Evolutionary conservation across 2,797 vertebrate species (phyloP).

Genomic region (Enteromius treurensis): DNA sequence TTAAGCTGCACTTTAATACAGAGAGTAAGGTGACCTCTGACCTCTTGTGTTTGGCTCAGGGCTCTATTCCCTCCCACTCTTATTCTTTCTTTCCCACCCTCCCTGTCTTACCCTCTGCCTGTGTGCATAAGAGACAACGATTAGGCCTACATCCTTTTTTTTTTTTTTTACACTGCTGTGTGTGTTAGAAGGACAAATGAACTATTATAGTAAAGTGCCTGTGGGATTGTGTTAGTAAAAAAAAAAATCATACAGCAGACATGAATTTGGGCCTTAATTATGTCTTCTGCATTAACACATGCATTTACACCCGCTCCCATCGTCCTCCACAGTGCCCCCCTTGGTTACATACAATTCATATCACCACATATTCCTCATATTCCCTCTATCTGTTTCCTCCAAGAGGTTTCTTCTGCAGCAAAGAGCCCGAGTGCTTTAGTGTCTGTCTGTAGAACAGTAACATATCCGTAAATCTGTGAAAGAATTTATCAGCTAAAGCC

Average conservation of each 20-base stretch:
- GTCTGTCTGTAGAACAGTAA: slow-evolving; percentile 28
- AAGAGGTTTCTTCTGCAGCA: slow-evolving; percentile 15
- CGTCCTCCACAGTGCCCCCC: neutral
- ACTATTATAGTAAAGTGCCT: slow-evolving; percentile 5
- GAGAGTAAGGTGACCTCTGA: slow-evolving; percentile 47
- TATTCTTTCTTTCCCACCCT: slow-evolving; percentile 13
- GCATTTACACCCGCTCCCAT: neutral
- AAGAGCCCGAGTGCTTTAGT: neutral
- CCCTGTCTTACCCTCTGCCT: neutral
- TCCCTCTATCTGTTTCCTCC: slow-evolving; percentile 26
- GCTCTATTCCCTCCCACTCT: slow-evolving; percentile 18
- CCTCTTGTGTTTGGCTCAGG: slow-evolving; percentile 40
- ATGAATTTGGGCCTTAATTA: neutral
- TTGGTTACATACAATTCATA: neutral
- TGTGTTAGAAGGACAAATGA: slow-evolving; percentile 9
- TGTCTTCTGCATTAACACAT: slow-evolving; percentile 2
- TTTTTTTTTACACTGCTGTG: neutral
- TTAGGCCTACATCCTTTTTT: neutral
- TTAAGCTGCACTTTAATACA: slow-evolving; percentile 57
- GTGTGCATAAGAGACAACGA: neutral
- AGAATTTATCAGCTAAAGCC: slow-evolving; percentile 49
- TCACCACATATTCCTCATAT: neutral
- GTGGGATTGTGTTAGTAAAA: neutral
- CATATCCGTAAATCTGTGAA: neutral
- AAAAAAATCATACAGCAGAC: neutral